Conservation (phyloP, 2,113 vertebrate species). For the Helogale parvula region DNA sequence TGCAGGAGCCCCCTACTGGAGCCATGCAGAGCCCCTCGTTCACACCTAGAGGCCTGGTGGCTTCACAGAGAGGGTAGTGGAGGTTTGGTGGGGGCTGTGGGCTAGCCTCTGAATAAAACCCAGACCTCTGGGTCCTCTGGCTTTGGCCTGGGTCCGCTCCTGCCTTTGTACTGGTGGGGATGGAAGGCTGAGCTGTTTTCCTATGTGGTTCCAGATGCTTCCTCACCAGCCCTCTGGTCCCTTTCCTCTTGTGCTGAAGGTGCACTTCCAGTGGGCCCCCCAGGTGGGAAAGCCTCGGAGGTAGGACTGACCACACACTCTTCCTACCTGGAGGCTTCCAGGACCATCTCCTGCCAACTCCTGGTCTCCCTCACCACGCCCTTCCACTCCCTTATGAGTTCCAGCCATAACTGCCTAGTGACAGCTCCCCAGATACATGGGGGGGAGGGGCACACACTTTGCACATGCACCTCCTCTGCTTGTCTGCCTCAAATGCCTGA, state of each 20-base stretch:
- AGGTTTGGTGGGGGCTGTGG: too few relatives aligned
- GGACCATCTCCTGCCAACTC: background rate
- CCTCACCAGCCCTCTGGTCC: background rate
- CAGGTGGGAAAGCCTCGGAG: background rate
- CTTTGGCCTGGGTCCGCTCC: background rate
- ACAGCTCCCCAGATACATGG: background rate
- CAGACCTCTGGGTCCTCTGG: background rate
- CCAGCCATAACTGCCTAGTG: background rate
- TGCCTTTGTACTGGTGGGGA: background rate
- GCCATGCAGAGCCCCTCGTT: background rate
- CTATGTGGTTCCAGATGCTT: background rate
- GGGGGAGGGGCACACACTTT: background rate
- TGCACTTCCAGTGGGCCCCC: background rate
- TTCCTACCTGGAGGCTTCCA: background rate
- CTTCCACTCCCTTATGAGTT: background rate
- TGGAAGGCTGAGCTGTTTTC: background rate
- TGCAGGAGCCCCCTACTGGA: fast-evolving
- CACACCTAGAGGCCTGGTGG: background rate
- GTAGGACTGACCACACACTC: background rate
- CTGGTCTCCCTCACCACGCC: background rate
- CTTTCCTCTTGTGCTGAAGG: background rate
- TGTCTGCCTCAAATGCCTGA: background rate
- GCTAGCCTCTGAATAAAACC: background rate
- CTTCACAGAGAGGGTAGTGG: background rate
- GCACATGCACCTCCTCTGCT: background rate